A percentile compares a stretch with the other conserved stretches of the same genome.
Conservation (phyloP, 2,888 invertebrate genomes). For the Drosophila hamatofila region DNA sequence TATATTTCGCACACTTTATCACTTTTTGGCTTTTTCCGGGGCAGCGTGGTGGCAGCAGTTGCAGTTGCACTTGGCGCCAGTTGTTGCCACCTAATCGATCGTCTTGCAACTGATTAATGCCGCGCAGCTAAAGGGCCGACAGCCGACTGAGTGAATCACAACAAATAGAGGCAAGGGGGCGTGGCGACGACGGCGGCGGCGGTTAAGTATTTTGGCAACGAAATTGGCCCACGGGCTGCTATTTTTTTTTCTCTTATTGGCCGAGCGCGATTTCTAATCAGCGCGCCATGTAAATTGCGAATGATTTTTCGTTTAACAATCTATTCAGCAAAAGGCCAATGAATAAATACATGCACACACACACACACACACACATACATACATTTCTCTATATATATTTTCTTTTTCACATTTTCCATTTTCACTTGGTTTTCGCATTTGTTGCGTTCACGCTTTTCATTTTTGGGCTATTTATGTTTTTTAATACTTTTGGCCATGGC, state of each 20-base stretch:
- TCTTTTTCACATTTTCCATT: slow-evolving; percentile 21
- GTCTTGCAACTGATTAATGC: slow-evolving; percentile 84
- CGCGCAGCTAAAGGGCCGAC: slow-evolving; percentile 57
- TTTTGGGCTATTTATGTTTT: slow-evolving; percentile 50
- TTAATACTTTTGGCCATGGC: slow-evolving; percentile 47
- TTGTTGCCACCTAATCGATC: slow-evolving; percentile 84
- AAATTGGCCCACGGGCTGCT: slow-evolving; percentile 29
- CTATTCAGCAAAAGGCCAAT: slow-evolving; percentile 19
- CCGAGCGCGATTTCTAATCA: slow-evolving; percentile 56
- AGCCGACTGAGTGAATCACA: slow-evolving; percentile 47
- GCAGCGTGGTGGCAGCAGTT: slow-evolving; percentile 20
- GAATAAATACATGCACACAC: slow-evolving; percentile 9
- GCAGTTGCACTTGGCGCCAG: slow-evolving; percentile 52
- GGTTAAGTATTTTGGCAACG: slow-evolving; percentile 47
- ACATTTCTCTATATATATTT: slow-evolving; percentile 5
- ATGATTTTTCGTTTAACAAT: slow-evolving; percentile 42
- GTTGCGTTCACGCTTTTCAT: slow-evolving; percentile 22
- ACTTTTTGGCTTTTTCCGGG: slow-evolving; percentile 16
- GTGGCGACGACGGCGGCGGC: not conserved
- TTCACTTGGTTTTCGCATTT: slow-evolving; percentile 41
- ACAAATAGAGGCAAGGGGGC: slow-evolving; percentile 27
- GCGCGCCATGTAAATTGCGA: slow-evolving; percentile 60
- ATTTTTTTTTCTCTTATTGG: slow-evolving; percentile 25
- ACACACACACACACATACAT: slow-evolving; percentile 4
- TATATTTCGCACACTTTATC: slow-evolving; percentile 22